Evolutionary conservation across 92 coral and sea anemone genomes (phyloP), one percentile per base, ranked within the genome.

Genomic region (Galaxea fascicularis): DNA sequence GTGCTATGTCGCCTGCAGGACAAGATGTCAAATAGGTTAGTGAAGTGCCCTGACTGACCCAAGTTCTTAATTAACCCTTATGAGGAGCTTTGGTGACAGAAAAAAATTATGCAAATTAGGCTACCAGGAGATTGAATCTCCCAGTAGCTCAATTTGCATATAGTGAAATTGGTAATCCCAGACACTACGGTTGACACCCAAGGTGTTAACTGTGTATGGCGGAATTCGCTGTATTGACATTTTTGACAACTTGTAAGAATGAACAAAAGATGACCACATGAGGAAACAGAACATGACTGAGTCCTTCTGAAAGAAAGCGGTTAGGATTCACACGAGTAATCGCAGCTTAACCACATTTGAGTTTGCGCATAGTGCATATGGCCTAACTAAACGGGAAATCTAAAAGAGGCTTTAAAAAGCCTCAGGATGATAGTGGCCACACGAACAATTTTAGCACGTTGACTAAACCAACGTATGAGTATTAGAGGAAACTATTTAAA

Each of bases 111-210:
- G 51, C 51, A 46, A 46, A 46, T 46, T 8, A 46, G 51, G 71
- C 24, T 65, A 35, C 29, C 31, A 27, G 71, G 71, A 65, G 71
- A 65, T 65, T 65, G 71, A 65, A 65, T 65, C 71, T 4, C 71
- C 71, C 71, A 17, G 29, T 35, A 65, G 71, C 71, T 3, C 16
- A 65, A 65, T 65, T 25, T 35, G 31, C 29, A 35, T 65, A 65
- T n/a, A 65, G 39, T 20, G 1, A 25, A 46, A 46, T 8, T 13
- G 51, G 51, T 46, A 46, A 46, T 13, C 7, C 12, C 51, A 46
- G 51, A 46, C 51, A 46, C 51, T 46, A 13, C 51, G 51, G 51
- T 46, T 46, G 12, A 46, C 51, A 46, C 51, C 51, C 12, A 46
- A 46, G 51, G 51, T 13, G 51, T 46, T 46, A 46, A 46, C 51